These are phyloP conservation scores for Hypocryptadius cinnamomeus DNA, from an alignment of 2,113 vertebrate species.

Conservation along the genomic window DNA sequence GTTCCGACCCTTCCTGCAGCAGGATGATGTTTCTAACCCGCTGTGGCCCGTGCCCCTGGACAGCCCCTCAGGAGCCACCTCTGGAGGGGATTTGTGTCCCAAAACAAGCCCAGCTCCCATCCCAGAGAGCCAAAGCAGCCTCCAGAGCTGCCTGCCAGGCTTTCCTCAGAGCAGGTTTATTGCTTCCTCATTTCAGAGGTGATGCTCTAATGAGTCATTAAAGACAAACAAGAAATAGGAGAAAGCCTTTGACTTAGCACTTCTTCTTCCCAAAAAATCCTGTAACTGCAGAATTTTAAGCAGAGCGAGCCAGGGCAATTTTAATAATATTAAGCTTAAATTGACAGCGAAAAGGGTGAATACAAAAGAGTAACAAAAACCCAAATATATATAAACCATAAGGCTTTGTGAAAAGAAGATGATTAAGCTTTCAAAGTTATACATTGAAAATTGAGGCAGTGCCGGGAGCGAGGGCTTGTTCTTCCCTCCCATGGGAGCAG, in stretches of 20 bases:
- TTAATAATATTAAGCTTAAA: conserved; percentile 9
- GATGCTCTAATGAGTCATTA: conserved; percentile 59
- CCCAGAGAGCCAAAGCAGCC: not conserved
- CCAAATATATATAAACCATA: conserved; percentile 36
- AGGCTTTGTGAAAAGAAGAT: not conserved
- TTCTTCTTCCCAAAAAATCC: not conserved
- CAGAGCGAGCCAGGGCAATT: conserved; percentile 3
- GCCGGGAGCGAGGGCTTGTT: not conserved
- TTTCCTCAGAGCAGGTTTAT: not conserved
- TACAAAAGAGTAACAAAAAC: conserved; percentile 17
- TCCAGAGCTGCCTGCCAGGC: not conserved
- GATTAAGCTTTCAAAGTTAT: not conserved
- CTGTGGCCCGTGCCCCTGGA: accelerated
- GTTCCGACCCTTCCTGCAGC: not conserved
- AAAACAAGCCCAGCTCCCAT: not conserved
- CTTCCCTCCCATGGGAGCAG: not conserved
- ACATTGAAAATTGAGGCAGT: not conserved
- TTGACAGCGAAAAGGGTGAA: not conserved
- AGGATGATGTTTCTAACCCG: accelerated
- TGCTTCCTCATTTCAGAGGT: conserved; percentile 32
- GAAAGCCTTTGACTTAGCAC: conserved; percentile 33
- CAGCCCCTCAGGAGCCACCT: not conserved
- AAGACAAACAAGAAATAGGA: not conserved
- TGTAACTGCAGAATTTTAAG: not conserved
- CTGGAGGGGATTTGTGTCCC: not conserved